A percentile compares a stretch with the other conserved stretches of the same genome.
phyloP scores from a whole-genome alignment of 2,888 invertebrate genomes.

The Trisateles emortualis region DNA sequence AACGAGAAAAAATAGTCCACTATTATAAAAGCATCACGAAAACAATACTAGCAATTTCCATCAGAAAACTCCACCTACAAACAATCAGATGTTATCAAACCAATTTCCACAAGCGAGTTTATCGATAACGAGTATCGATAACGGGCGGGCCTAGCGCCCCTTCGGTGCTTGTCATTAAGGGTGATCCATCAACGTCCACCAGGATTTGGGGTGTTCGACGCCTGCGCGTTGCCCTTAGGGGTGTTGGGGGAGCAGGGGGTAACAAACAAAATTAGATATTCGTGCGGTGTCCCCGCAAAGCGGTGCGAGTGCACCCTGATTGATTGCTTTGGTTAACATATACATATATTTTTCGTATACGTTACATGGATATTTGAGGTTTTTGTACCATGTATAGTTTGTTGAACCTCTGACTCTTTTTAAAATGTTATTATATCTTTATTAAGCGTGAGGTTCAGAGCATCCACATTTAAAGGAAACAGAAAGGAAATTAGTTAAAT shows the following conservation, averaged over 20 bases:
- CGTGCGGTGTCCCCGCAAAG: constrained; percentile 83
- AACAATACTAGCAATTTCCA: constrained; percentile 49
- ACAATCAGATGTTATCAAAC: constrained; percentile 64
- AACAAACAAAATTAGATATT: constrained; percentile 86
- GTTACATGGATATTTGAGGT: constrained; percentile 22
- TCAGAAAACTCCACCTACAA: constrained; percentile 40
- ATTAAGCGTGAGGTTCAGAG: not conserved
- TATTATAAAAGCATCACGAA: constrained; percentile 36
- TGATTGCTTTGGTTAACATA: constrained; percentile 71
- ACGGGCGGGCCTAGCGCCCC: constrained; percentile 69
- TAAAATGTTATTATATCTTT: not conserved
- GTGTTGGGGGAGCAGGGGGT: constrained; percentile 51
- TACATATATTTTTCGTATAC: constrained; percentile 43
- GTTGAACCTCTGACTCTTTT: constrained; percentile 10
- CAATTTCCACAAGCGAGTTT: constrained; percentile 59
- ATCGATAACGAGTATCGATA: constrained; percentile 60
- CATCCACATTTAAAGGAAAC: not conserved
- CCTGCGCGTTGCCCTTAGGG: constrained; percentile 67
- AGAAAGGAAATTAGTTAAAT: not conserved
- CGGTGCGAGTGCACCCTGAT: constrained; percentile 78
- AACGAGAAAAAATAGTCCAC: not conserved
- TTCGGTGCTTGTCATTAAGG: constrained; percentile 85
- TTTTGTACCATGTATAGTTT: constrained; percentile 8
- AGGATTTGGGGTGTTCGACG: constrained; percentile 83
- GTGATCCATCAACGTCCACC: constrained; percentile 86